Evolutionary conservation across 2,113 vertebrate species (phyloP), one percentile per base, ranked within the genome.

Genomic region (Glaucomys volans): DNA sequence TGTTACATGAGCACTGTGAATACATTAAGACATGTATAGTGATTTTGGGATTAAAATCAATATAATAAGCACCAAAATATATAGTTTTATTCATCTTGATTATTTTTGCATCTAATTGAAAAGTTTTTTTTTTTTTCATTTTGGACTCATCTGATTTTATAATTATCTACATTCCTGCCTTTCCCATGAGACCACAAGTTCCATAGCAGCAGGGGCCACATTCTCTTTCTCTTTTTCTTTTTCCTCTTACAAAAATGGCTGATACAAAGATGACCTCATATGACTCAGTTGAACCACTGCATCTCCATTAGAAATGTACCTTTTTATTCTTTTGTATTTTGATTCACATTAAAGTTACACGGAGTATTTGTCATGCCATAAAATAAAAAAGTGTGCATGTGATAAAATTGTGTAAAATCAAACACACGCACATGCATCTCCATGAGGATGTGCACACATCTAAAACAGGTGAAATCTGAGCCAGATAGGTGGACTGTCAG

Each of bases 51-150:
- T 74, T 50, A 44, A 91, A 62, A n/a, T 75, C 57, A 87, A 62
- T 83, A 17, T 76, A 28, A 84, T 85, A 79, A 85, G 37, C 47
- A 84, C 50, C 20, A 85, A 87, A 81, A 74, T 72, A 66, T 35
- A 24, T 62, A 59, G 35, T 89, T 94, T 83, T 89, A 54, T 82
- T 94, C 14, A 64, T 81, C 66, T 87, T 80, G 20, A 64, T 92
- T 71, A 26, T 44, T 96, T 97, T 86, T 91, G 37, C 24, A 77
- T 28, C 13, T 37, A 89, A 85, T 42, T 75, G 42, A 92, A 82
- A 94, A 30, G 0, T 11, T 82, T 52, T 22, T n/a, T n/a, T n/a
- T 11, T 82, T 52, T 85, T 96, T 64, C 17, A 57, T 54, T 93
- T 69, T 77, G 9, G 5, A 52, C 16, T 94, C 35, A 26, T 22